A percentile compares a stretch with the other conserved stretches of the same genome.
phyloP scores from a whole-genome alignment of 2,888 invertebrate genomes.

The Trissolcus japonicus region DNA sequence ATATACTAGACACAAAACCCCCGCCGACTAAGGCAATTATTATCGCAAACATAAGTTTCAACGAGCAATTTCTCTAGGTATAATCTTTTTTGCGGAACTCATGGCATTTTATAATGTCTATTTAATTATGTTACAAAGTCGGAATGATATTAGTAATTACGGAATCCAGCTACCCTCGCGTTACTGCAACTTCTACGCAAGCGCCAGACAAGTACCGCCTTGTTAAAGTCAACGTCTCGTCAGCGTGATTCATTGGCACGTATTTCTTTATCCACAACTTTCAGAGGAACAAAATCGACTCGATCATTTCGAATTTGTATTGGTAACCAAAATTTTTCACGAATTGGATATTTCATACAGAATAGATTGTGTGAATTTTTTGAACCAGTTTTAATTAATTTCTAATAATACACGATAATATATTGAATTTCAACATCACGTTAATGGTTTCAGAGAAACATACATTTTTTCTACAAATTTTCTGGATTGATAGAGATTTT shows the following conservation, averaged over 20 bases:
- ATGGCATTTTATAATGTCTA: slow-evolving; percentile 50
- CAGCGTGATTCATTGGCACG: slow-evolving; percentile 42
- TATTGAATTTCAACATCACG: too few species aligned
- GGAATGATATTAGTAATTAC: slow-evolving; percentile 49
- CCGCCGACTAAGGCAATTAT: slow-evolving; percentile 25
- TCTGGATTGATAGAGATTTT: too few species aligned
- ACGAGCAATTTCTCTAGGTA: slow-evolving; percentile 21
- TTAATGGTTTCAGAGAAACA: too few species aligned
- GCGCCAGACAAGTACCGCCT: slow-evolving; percentile 39
- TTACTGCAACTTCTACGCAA: slow-evolving; percentile 35
- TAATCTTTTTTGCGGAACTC: slow-evolving; percentile 41
- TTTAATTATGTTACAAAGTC: slow-evolving; percentile 49
- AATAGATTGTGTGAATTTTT: too few species aligned
- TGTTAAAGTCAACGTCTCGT: slow-evolving; percentile 38
- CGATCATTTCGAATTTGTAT: too few species aligned
- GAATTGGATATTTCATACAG: too few species aligned
- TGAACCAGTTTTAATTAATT: too few species aligned
- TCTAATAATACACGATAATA: too few species aligned
- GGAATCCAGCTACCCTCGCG: slow-evolving; percentile 33
- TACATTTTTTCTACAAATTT: too few species aligned
- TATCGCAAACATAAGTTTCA: slow-evolving; percentile 31
- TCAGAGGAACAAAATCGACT: too few species aligned
- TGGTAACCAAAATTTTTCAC: too few species aligned
- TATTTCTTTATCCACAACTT: slow-evolving; percentile 7
- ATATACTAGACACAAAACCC: slow-evolving; percentile 23